phyloP scores from a whole-genome alignment of 2,888 invertebrate genomes.

The Ptilodon capucinus region DNA sequence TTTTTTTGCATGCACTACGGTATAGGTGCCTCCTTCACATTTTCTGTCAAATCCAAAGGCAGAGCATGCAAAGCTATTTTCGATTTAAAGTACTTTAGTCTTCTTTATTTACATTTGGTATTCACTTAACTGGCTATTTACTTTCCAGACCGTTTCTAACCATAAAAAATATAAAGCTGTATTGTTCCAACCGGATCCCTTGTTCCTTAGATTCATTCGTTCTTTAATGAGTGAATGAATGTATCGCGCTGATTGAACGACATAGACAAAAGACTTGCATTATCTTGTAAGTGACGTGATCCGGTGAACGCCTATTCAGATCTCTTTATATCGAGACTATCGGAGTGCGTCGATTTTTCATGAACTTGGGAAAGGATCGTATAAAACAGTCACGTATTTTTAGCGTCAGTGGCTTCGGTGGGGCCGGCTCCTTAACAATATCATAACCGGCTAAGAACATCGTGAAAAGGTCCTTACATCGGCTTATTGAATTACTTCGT shows the following conservation, averaged over 20 bases:
- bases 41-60: no score
- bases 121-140: not conserved
- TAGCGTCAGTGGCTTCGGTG: slow-evolving; percentile 57
- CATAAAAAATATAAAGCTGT: slow-evolving; percentile 30
- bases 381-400: slow-evolving; percentile 69
- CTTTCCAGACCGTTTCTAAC: slow-evolving; percentile 5
- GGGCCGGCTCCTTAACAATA: slow-evolving; percentile 57
- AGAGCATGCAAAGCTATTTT: no score
- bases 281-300: slow-evolving; percentile 59
- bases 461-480: slow-evolving; percentile 35
- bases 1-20: no score
- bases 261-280: slow-evolving; percentile 61
- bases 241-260: slow-evolving; percentile 51
- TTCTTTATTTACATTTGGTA: not conserved
- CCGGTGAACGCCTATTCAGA: slow-evolving; percentile 53
- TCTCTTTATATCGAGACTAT: slow-evolving; percentile 58
- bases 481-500: slow-evolving; percentile 57
- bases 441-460: slow-evolving; percentile 53
- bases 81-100: no score
- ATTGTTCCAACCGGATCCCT: slow-evolving; percentile 31
- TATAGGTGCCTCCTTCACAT: no score
- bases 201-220: slow-evolving; percentile 45
- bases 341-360: slow-evolving; percentile 53
- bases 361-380: slow-evolving; percentile 43
- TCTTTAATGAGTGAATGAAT: slow-evolving; percentile 49